phyloP scores from a whole-genome alignment of 1,140 invertebrate species.

The Zaprionus kolodkinae region DNA sequence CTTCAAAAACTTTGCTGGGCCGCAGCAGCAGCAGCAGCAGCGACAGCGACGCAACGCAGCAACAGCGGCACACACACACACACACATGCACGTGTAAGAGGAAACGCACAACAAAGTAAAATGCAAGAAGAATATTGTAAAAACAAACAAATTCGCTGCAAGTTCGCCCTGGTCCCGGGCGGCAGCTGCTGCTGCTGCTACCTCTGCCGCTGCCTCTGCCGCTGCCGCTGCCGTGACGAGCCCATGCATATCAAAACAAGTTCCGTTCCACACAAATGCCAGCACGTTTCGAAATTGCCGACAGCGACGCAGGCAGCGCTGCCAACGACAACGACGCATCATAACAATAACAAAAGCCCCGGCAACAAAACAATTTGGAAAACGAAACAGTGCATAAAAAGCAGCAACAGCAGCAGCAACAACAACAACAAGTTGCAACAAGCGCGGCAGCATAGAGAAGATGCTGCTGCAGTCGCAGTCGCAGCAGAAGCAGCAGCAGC shows the following conservation, averaged over 20 bases:
- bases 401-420: slow-evolving; percentile 37
- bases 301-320: slow-evolving; percentile 34
- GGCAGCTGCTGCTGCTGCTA: slow-evolving; percentile 32
- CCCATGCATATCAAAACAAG: slow-evolving; percentile 78
- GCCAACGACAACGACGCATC: slow-evolving; percentile 60
- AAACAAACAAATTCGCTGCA: slow-evolving; percentile 72
- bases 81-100: slow-evolving; percentile 14
- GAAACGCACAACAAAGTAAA: slow-evolving; percentile 56
- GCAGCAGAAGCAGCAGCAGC: slow-evolving; percentile 8
- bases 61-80: slow-evolving; percentile 16
- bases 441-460: slow-evolving; percentile 14
- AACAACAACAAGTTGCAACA: neutral
- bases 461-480: slow-evolving; percentile 40
- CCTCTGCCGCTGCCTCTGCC: slow-evolving; percentile 22
- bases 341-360: slow-evolving; percentile 78
- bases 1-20: slow-evolving; percentile 51
- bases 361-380: slow-evolving; percentile 62
- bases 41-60: slow-evolving; percentile 27
- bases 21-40: slow-evolving; percentile 26
- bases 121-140: slow-evolving; percentile 70
- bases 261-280: slow-evolving; percentile 81
- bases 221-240: slow-evolving; percentile 37
- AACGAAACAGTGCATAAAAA: slow-evolving; percentile 72
- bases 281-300: slow-evolving; percentile 77
- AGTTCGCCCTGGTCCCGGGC: slow-evolving; percentile 58